These are phyloP conservation scores for Lepus oiostolus DNA, from an alignment of 2,797 vertebrate species.

Conservation along the genomic window DNA sequence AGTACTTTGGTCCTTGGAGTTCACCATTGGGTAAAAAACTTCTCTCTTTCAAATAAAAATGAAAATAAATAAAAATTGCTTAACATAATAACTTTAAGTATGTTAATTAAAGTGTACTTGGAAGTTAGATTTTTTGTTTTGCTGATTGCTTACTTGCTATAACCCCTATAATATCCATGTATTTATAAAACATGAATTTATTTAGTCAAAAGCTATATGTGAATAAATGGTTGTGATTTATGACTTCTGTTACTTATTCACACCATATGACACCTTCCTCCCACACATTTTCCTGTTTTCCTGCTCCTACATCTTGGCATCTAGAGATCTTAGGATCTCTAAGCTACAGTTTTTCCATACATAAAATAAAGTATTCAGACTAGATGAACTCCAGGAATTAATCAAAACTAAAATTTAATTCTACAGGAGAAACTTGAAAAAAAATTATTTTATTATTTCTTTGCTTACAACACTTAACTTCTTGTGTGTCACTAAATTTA, in stretches of 20 bases:
- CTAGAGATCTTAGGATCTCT: not conserved
- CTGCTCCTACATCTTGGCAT: not conserved
- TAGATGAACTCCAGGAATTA: not conserved
- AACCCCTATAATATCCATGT: not conserved
- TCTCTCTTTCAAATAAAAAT: too few species aligned
- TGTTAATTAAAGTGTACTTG: not conserved
- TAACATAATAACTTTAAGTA: not conserved
- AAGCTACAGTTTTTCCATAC: constrained; percentile 27
- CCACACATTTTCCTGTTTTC: constrained; percentile 38
- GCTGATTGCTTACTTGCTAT: not conserved
- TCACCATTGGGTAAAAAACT: too few species aligned
- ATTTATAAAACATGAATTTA: constrained; percentile 54
- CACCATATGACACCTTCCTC: not conserved
- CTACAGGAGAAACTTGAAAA: constrained; percentile 44
- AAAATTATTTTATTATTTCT: constrained; percentile 66
- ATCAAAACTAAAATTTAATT: constrained; percentile 58
- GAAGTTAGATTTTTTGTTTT: constrained; percentile 21
- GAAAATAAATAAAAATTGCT: too few species aligned
- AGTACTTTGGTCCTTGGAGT: too few species aligned
- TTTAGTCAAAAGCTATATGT: constrained; percentile 1
- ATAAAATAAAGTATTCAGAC: constrained; percentile 30
- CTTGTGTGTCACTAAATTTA: constrained; percentile 65
- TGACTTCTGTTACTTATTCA: constrained; percentile 6
- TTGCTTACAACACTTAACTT: constrained; percentile 3
- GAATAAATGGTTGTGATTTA: not conserved